Evolutionary conservation across 2,797 vertebrate species (phyloP).

Genomic region (Nasua narica): DNA sequence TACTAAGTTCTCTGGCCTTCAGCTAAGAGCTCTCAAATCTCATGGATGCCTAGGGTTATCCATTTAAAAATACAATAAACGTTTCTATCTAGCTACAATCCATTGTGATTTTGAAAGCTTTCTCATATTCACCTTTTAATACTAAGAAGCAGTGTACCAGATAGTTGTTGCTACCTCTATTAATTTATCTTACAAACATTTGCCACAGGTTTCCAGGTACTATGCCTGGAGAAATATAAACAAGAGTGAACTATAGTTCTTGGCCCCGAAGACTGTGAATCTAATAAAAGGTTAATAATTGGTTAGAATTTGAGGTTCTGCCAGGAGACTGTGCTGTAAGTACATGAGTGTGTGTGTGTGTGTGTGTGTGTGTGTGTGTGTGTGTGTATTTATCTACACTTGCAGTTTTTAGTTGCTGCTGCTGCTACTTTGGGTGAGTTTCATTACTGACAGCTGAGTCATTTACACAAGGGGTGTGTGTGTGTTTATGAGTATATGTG

Average conservation of each 20-base stretch:
- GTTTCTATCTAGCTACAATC: neutral
- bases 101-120: neutral
- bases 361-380: neutral
- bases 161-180: neutral
- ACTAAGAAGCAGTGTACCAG: neutral
- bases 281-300: conserved; percentile 31
- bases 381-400: neutral
- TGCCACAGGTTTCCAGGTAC: neutral
- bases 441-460: neutral
- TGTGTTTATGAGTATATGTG: neutral
- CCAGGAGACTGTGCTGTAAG: neutral
- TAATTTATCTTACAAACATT: neutral
- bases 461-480: neutral
- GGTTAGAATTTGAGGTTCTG: neutral
- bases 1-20: neutral
- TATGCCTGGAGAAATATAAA: neutral
- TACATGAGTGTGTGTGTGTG: neutral
- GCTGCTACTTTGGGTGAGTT: neutral
- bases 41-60: neutral
- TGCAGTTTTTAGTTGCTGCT: neutral
- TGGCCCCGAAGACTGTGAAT: neutral
- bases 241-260: neutral
- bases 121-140: neutral
- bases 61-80: neutral
- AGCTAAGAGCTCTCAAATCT: conserved; percentile 23